Conservation (phyloP, 2,888 invertebrate species). For the Cantharis rustica region DNA sequence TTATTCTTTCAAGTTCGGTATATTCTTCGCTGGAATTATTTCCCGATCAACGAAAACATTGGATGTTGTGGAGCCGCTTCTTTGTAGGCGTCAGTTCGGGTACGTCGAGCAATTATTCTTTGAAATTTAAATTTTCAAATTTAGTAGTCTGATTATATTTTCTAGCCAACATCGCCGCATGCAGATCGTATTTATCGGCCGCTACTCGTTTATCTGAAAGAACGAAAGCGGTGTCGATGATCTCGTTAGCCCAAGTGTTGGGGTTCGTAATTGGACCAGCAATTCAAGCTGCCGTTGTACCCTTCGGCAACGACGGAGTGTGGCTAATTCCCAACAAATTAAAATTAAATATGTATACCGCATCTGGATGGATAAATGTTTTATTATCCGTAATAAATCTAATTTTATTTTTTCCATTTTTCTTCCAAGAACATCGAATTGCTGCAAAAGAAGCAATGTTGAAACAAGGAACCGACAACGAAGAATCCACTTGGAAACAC, state of each 20-base stretch:
- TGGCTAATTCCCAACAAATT: slow-evolving; percentile 59
- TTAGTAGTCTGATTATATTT: background rate
- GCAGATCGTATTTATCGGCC: slow-evolving; percentile 82
- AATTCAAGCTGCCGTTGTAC: slow-evolving; percentile 79
- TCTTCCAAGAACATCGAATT: slow-evolving; percentile 77
- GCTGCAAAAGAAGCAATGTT: slow-evolving; percentile 81
- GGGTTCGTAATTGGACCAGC: slow-evolving; percentile 88
- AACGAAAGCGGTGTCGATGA: slow-evolving; percentile 81
- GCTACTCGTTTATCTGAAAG: slow-evolving; percentile 81
- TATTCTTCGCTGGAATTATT: slow-evolving; percentile 79
- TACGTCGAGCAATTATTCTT: slow-evolving; percentile 49
- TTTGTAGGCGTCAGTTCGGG: slow-evolving; percentile 84
- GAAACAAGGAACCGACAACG: slow-evolving; percentile 71
- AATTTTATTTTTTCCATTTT: slow-evolving; percentile 72
- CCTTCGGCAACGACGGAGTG: slow-evolving; percentile 71
- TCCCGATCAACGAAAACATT: slow-evolving; percentile 65
- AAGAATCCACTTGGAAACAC: slow-evolving; percentile 74
- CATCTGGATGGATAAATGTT: slow-evolving; percentile 85
- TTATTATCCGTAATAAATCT: slow-evolving; percentile 74
- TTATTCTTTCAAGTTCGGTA: slow-evolving; percentile 72
- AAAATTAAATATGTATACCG: slow-evolving; percentile 85
- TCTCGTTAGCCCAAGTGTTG: slow-evolving; percentile 82
- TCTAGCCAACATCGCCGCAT: slow-evolving; percentile 81
- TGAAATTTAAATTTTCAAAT: background rate
- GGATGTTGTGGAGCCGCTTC: slow-evolving; percentile 78